Percentiles rank a stretch among this genome's conserved stretches.
Evolutionary conservation across 2,797 vertebrate species (phyloP).

Genomic region (Helostoma temminkii): DNA sequence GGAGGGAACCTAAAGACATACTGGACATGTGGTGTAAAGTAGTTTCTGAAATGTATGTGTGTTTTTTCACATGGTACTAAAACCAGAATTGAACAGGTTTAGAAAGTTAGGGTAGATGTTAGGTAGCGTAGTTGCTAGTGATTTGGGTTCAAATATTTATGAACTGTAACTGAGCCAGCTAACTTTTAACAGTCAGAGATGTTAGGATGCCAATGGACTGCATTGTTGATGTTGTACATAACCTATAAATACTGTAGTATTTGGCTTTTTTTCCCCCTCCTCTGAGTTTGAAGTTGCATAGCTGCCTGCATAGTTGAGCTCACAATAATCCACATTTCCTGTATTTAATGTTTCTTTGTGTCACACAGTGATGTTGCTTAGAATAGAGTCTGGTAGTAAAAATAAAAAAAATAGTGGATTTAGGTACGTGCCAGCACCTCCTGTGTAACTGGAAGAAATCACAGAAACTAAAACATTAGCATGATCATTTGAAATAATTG

Average conservation of each 20-base stretch:
- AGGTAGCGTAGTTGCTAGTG: conserved; percentile 51
- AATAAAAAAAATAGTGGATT: conserved; percentile 27
- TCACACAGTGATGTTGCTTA: conserved; percentile 52
- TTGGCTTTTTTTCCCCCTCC: conserved; percentile 39
- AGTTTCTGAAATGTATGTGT: conserved; percentile 45
- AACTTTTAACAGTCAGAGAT: conserved; percentile 53
- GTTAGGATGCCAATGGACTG: conserved; percentile 72
- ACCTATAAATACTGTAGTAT: conserved; percentile 47
- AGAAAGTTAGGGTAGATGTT: conserved; percentile 52
- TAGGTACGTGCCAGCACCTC: conserved; percentile 45
- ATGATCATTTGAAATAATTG: conserved; percentile 28
- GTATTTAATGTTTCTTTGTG: conserved; percentile 61
- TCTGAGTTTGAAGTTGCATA: conserved; percentile 29
- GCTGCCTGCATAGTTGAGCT: conserved; percentile 42
- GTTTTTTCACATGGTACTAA: conserved; percentile 33
- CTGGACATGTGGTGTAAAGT: conserved; percentile 51
- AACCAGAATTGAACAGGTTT: conserved; percentile 38
- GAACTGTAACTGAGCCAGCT: conserved; percentile 85
- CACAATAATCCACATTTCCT: conserved; percentile 36
- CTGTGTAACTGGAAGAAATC: conserved; percentile 55
- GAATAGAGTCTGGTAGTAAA: conserved; percentile 54
- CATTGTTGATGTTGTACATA: conserved; percentile 76
- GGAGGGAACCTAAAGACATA: neutral
- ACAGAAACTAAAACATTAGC: neutral
- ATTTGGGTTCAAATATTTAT: conserved; percentile 71